Evolutionary conservation across 2,113 vertebrate species (phyloP).

Genomic region (Calidris pygmaea): DNA sequence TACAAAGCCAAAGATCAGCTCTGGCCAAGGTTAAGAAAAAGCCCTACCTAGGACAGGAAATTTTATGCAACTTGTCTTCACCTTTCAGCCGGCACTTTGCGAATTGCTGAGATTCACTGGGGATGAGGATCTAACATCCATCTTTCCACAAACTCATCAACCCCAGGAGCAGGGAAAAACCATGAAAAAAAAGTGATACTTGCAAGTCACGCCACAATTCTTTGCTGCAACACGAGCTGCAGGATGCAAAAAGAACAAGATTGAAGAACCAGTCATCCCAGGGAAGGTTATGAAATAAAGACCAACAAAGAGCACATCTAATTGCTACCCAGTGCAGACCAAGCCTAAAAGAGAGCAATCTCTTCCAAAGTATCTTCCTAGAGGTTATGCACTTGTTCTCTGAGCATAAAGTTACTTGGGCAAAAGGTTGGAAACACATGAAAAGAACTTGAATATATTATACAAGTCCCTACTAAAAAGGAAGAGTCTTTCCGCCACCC

Average conservation of each 20-base stretch:
- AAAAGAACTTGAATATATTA: background rate
- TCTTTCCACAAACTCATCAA: background rate
- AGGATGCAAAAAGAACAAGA: background rate
- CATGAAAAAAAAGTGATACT: background rate
- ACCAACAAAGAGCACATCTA: background rate
- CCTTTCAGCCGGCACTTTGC: background rate
- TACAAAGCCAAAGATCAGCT: background rate
- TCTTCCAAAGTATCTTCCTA: background rate
- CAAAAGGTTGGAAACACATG: background rate
- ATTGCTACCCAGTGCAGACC: background rate
- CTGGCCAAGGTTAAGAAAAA: background rate
- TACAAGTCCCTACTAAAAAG: accelerated
- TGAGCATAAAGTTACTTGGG: background rate
- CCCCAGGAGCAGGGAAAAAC: background rate
- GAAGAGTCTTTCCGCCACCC: background rate
- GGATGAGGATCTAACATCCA: background rate
- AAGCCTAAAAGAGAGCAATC: background rate
- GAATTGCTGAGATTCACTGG: background rate
- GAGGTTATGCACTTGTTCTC: background rate
- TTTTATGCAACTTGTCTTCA: background rate
- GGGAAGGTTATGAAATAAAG: background rate
- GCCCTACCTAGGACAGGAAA: background rate
- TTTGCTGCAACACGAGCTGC: background rate
- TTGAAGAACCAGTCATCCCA: background rate
- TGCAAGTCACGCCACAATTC: background rate